phyloP scores from a whole-genome alignment of 2,113 vertebrate genomes.

The Zosterops borbonicus region DNA sequence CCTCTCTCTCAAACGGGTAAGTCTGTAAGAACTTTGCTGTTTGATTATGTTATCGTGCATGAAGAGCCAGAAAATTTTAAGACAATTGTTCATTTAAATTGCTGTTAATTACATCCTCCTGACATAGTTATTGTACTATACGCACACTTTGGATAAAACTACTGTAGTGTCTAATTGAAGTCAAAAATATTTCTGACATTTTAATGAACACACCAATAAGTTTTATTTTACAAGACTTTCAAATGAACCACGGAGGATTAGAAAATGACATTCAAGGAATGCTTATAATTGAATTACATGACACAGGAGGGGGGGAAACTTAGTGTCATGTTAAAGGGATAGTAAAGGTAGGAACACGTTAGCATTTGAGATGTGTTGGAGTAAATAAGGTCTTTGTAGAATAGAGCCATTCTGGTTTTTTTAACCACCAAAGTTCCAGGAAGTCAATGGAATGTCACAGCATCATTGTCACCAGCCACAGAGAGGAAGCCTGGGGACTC shows the following conservation, averaged over 20 bases:
- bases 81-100: slow-evolving; percentile 74
- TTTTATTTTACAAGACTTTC: slow-evolving; percentile 71
- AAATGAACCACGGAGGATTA: slow-evolving; percentile 69
- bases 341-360: neutral
- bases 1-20: slow-evolving; percentile 31
- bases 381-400: slow-evolving; percentile 35
- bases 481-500: neutral
- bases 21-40: slow-evolving; percentile 65
- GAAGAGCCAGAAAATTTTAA: slow-evolving; percentile 72
- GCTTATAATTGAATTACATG: slow-evolving; percentile 67
- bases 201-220: slow-evolving; percentile 74
- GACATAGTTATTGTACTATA: slow-evolving; percentile 68
- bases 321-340: neutral
- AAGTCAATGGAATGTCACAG: neutral
- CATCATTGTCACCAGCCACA: neutral
- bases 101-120: slow-evolving; percentile 70
- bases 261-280: slow-evolving; percentile 69
- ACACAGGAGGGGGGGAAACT: neutral
- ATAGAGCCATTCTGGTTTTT: neutral
- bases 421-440: neutral
- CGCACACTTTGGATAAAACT: slow-evolving; percentile 68
- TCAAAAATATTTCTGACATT: slow-evolving; percentile 75
- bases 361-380: neutral
- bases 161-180: slow-evolving; percentile 69
- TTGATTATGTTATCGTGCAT: slow-evolving; percentile 74